These are phyloP conservation scores for Tyrannus savana DNA, from an alignment of 2,113 vertebrate genomes.

Conservation along the genomic window DNA sequence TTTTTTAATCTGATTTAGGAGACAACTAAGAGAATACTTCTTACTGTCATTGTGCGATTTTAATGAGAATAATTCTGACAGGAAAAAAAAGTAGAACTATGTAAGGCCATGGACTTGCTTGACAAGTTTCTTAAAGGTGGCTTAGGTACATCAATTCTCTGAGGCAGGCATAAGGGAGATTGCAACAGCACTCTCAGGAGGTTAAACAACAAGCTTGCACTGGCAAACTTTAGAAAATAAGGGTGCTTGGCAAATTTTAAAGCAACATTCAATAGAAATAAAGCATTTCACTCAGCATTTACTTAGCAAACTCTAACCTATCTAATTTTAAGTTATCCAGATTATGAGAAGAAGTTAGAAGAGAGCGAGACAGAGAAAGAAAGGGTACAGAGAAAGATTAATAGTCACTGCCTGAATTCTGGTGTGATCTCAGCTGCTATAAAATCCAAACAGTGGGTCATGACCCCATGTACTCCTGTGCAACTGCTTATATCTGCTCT, in stretches of 20 bases:
- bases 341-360: neutral
- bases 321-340: neutral
- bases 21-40: neutral
- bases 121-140: neutral
- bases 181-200: neutral
- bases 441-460: neutral
- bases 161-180: neutral
- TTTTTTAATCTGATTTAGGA: neutral
- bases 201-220: neutral
- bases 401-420: neutral
- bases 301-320: neutral
- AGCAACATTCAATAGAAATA: neutral
- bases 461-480: neutral
- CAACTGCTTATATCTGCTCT: neutral
- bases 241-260: neutral
- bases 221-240: neutral
- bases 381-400: neutral
- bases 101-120: neutral
- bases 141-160: neutral
- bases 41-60: neutral
- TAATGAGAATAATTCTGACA: neutral
- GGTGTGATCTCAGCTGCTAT: neutral
- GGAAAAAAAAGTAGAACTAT: neutral
- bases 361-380: neutral
- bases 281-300: neutral